Evolutionary conservation across 2,113 vertebrate species (phyloP).

Genomic region (Dermatemys mawii): DNA sequence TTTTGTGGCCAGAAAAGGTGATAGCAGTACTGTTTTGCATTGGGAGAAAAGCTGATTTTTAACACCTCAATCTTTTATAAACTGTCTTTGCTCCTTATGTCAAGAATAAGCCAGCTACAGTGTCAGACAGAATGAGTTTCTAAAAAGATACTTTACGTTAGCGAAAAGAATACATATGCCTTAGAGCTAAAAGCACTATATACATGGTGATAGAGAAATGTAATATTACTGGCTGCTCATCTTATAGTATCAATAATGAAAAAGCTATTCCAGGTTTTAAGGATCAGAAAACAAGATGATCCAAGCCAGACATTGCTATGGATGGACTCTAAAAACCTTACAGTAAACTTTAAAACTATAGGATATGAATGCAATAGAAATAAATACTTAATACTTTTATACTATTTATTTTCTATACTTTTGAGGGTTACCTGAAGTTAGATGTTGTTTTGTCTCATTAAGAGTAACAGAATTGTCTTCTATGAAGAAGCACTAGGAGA

Average conservation of each 20-base stretch:
- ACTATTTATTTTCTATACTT: not conserved
- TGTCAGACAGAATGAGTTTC: not conserved
- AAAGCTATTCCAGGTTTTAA: not conserved
- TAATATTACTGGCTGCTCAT: not conserved
- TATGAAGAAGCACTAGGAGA: not conserved
- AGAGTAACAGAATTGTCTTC: not conserved
- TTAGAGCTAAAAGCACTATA: not conserved
- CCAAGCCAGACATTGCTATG: rapidly evolving
- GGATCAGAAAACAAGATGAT: not conserved
- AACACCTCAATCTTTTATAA: not conserved
- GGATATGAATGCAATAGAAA: not conserved
- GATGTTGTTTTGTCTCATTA: not conserved
- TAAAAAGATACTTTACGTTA: not conserved
- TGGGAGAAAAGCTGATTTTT: not conserved
- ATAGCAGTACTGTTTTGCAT: not conserved
- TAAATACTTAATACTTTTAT: not conserved
- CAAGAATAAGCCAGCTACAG: not conserved
- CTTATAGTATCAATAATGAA: not conserved
- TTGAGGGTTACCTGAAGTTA: not conserved
- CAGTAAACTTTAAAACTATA: not conserved
- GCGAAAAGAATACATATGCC: not conserved
- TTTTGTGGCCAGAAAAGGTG: not conserved
- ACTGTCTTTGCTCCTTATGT: not conserved
- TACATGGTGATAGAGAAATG: not conserved
- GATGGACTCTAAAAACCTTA: not conserved